A percentile compares a stretch with the other conserved stretches of the same genome.
Conservation (phyloP, 2,113 vertebrate species). For the Cyanoramphus novaezelandiae region DNA sequence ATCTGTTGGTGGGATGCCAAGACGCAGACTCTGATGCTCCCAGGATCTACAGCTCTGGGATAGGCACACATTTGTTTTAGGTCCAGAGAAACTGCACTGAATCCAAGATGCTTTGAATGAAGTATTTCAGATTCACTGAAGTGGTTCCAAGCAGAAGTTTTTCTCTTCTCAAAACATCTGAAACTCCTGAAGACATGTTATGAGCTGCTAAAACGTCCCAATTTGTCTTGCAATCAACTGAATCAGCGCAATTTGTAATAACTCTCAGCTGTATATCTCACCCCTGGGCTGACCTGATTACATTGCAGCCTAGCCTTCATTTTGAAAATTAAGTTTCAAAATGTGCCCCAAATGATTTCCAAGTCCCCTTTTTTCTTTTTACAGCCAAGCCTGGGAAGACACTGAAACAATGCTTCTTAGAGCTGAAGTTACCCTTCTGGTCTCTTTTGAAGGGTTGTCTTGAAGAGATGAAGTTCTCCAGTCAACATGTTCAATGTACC, state of each 20-base stretch:
- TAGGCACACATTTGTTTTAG: neutral
- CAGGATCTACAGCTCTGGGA: neutral
- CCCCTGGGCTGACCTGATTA: neutral
- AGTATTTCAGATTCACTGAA: neutral
- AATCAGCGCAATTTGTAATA: neutral
- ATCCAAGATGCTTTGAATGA: neutral
- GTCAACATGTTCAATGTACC: neutral
- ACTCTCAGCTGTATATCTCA: neutral
- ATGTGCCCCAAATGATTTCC: neutral
- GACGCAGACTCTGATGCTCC: neutral
- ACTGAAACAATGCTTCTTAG: neutral
- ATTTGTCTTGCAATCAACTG: constrained; percentile 3
- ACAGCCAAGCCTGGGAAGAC: neutral
- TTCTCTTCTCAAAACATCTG: neutral
- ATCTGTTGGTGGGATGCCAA: neutral
- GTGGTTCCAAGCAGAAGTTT: neutral
- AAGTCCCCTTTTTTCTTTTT: neutral
- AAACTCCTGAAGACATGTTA: neutral
- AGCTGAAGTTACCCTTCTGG: neutral
- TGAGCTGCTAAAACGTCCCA: neutral
- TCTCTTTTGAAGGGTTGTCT: neutral
- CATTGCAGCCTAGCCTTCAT: neutral
- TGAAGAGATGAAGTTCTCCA: neutral
- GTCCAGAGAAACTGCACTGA: neutral
- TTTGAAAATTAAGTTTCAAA: constrained; percentile 11